phyloP scores from a whole-genome alignment of 2,113 vertebrate genomes.

The Cranoglanis bouderius region DNA sequence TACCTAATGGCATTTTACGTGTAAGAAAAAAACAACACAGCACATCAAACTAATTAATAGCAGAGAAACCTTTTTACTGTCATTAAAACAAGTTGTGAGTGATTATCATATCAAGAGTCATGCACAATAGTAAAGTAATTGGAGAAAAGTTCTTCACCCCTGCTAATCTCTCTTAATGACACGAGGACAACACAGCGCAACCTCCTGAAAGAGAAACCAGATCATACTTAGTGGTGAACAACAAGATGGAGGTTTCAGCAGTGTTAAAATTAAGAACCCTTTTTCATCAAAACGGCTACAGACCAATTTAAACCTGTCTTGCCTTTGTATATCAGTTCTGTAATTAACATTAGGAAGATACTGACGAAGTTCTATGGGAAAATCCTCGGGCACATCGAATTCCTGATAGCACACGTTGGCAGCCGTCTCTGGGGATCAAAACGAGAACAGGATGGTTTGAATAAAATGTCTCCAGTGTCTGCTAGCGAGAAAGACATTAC shows the following conservation, averaged over 20 bases:
- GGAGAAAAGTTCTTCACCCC: constrained; percentile 91
- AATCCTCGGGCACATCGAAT: constrained; percentile 82
- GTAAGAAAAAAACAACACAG: not conserved
- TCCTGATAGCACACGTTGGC: constrained; percentile 95
- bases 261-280: not conserved
- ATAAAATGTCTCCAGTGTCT: not conserved
- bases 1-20: not conserved
- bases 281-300: not conserved
- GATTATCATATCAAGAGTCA: not conserved
- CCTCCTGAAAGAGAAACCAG: constrained; percentile 66
- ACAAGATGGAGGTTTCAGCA: not conserved
- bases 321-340: constrained; percentile 75
- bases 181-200: constrained; percentile 87
- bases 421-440: constrained; percentile 71
- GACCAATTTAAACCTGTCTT: not conserved
- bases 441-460: not conserved
- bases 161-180: constrained; percentile 80
- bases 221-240: not conserved
- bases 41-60: not conserved
- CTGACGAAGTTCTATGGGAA: constrained; percentile 84
- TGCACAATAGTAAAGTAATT: constrained; percentile 92
- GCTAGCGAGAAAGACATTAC: not conserved
- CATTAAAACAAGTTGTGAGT: not conserved
- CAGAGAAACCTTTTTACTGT: not conserved
- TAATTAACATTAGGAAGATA: constrained; percentile 90